Percentiles rank a stretch among this genome's conserved stretches.
These are phyloP conservation scores for Dasyornis broadbenti DNA, from an alignment of 2,113 vertebrate genomes.

Conservation along the genomic window DNA sequence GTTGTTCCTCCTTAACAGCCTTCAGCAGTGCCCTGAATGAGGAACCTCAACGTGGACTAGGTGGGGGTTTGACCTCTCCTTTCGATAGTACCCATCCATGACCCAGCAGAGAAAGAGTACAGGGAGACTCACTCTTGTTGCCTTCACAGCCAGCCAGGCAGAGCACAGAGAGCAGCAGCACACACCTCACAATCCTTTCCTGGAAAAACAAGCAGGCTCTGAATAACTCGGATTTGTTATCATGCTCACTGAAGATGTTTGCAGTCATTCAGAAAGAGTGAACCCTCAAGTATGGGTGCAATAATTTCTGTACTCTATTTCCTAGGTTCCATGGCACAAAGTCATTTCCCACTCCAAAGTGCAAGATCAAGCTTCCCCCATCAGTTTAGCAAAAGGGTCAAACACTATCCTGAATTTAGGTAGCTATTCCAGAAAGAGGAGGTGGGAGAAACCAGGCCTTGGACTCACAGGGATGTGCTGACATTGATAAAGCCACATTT, in stretches of 20 bases:
- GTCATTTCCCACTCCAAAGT: neutral
- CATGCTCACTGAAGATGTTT: neutral
- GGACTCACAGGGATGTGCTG: neutral
- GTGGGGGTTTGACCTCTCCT: neutral
- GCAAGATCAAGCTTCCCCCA: neutral
- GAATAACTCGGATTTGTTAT: neutral
- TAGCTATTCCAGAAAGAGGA: neutral
- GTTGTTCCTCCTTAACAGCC: neutral
- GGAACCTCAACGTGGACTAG: neutral
- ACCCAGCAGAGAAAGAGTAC: neutral
- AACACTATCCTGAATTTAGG: neutral
- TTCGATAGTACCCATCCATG: neutral
- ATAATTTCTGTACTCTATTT: neutral
- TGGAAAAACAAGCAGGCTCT: conserved; percentile 1
- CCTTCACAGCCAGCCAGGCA: neutral
- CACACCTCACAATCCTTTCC: neutral
- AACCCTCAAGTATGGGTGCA: neutral
- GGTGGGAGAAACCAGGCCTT: neutral
- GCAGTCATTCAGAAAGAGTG: neutral
- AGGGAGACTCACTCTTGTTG: conserved; percentile 32
- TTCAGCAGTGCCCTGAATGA: neutral
- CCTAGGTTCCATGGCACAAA: neutral
- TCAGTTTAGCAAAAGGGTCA: neutral
- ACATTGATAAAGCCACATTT: neutral
- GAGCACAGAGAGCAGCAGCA: conserved; percentile 10